These are phyloP conservation scores for Tribolium freemani DNA, from an alignment of 2,888 invertebrate species.

Conservation along the genomic window DNA sequence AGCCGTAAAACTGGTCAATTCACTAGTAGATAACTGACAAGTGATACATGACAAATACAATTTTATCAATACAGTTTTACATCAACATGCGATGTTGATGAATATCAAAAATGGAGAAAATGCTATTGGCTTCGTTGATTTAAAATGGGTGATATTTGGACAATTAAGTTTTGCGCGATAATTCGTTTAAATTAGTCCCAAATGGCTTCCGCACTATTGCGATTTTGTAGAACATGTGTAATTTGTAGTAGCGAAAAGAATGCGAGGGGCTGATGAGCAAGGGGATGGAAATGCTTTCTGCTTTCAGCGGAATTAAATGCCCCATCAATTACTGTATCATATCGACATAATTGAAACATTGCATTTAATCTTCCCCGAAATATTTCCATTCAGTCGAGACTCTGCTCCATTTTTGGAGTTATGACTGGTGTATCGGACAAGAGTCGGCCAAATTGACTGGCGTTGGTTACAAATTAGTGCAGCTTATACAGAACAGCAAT, in stretches of 20 bases:
- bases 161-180: not conserved
- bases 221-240: constrained; percentile 20
- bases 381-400: constrained; percentile 19
- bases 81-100: no score
- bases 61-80: no score
- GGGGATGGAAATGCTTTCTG: constrained; percentile 18
- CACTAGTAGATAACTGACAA: no score
- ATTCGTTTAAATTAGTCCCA: constrained; percentile 27
- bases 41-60: no score
- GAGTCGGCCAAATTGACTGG: constrained; percentile 28
- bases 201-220: constrained; percentile 13
- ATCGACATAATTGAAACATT: constrained; percentile 31
- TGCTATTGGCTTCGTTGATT: not conserved
- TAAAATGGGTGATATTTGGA: not conserved
- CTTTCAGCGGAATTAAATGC: constrained; percentile 32
- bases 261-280: constrained; percentile 11
- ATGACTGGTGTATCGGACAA: constrained; percentile 19
- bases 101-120: no score
- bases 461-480: constrained; percentile 33
- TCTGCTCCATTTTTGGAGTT: constrained; percentile 23
- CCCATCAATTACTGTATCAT: constrained; percentile 34
- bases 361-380: constrained; percentile 28
- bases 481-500: constrained; percentile 42
- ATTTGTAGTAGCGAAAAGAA: constrained; percentile 29
- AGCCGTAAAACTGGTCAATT: no score